Conservation (phyloP, 2,888 invertebrate species). For the Melitaea athalia region DNA sequence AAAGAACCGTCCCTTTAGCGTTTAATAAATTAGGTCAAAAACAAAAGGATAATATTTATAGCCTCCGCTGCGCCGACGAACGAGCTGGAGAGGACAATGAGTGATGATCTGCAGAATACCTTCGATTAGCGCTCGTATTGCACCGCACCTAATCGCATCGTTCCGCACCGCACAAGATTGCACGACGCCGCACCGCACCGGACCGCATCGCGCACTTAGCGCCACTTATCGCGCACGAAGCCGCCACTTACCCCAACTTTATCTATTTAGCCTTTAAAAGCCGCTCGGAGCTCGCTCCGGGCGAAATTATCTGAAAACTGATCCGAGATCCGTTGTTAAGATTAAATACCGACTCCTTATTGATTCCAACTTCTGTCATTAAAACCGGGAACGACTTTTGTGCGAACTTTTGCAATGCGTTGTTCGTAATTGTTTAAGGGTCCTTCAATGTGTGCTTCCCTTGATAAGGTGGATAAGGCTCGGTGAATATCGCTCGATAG, state of each 20-base stretch:
- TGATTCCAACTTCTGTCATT: constrained; percentile 16
- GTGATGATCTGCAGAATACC: constrained; percentile 8
- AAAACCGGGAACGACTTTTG: constrained; percentile 4
- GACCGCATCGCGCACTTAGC: constrained; percentile 1
- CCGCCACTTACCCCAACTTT: constrained; percentile 14
- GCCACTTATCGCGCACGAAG: constrained; percentile 13
- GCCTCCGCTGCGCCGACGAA: constrained; percentile 3
- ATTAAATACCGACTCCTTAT: constrained; percentile 16
- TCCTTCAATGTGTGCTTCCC: background rate
- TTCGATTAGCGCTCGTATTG: too few species aligned
- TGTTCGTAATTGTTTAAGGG: background rate
- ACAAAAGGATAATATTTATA: constrained; percentile 22
- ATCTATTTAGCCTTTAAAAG: constrained; percentile 23
- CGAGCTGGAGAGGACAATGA: constrained; percentile 6
- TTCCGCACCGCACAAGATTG: too few species aligned
- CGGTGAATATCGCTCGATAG: too few species aligned
- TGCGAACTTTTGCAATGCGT: background rate
- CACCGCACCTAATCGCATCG: too few species aligned
- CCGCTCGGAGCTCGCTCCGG: constrained; percentile 12
- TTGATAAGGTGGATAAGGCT: too few species aligned
- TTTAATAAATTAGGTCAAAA: constrained; percentile 16
- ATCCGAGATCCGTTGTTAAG: constrained; percentile 8
- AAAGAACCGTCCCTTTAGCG: background rate
- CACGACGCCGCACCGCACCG: background rate
- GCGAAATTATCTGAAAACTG: constrained; percentile 20